Evolutionary conservation across 1,140 invertebrate species (phyloP).

Genomic region (Idris sp.): DNA sequence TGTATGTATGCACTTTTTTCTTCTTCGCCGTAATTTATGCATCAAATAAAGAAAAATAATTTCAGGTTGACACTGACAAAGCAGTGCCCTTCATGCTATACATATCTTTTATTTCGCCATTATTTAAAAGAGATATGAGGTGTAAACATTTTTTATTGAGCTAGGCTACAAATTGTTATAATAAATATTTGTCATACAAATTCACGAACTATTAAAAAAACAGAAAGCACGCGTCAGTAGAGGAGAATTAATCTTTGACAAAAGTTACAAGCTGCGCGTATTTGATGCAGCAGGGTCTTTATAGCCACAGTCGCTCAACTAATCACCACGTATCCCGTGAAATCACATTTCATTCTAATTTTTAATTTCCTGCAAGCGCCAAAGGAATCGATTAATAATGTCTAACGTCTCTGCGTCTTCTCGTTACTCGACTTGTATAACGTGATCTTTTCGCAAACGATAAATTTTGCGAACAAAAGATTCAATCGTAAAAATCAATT

Average conservation of each 20-base stretch:
- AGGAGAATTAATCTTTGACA: conserved; percentile 40
- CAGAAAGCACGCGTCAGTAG: conserved; percentile 10
- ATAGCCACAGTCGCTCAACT: conserved; percentile 31
- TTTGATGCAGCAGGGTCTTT: conserved; percentile 24
- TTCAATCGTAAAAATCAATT: conserved; percentile 39
- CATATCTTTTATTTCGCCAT: conserved; percentile 10
- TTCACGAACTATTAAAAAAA: conserved; percentile 19
- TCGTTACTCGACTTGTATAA: conserved; percentile 43
- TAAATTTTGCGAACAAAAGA: conserved; percentile 59
- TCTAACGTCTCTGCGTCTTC: conserved; percentile 45
- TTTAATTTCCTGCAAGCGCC: conserved; percentile 48
- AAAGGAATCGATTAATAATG: conserved; percentile 55
- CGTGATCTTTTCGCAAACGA: conserved; percentile 48
- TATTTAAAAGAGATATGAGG: conserved; percentile 6
- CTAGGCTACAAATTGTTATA: conserved; percentile 18
- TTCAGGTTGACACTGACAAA: conserved; percentile 10
- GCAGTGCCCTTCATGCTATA: conserved; percentile 4
- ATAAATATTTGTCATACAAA: conserved; percentile 32
- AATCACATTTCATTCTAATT: conserved; percentile 56
- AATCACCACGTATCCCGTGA: conserved; percentile 33
- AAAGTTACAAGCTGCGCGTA: conserved; percentile 21
- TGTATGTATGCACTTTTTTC: no score
- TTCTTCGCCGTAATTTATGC: neutral
- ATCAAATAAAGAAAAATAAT: neutral
- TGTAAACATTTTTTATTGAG: conserved; percentile 9